Evolutionary conservation across 2,888 invertebrate species (phyloP), one percentile per base, ranked within the genome.

Genomic region (Beris morrisii): DNA sequence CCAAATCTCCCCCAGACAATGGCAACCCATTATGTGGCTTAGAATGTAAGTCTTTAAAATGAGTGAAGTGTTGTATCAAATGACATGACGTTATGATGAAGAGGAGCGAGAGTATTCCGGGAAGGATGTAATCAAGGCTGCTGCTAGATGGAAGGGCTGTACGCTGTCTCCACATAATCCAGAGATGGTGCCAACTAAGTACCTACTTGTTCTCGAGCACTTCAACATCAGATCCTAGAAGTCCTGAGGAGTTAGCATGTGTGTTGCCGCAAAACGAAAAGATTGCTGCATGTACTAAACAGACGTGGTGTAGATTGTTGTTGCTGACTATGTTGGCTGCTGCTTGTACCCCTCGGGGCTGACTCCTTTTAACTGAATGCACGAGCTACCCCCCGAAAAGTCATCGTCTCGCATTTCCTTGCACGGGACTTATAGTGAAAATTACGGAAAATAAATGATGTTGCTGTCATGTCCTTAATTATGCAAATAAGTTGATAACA

Each of bases 371-470:
- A 38, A 32, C 38, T 43, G 15, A 50, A 15, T 22, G 61, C 22
- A 28, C 52, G 11, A 4, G 22, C 22, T 3, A 22, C 22, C 22
- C 22, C 22, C 22, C 22, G 22, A 22, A 22, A 61, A 12, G 59
- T 31, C 31, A n/a, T 44, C 38, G 45, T 53, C 31, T 48, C 15
- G n/a, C 12, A 13, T 48, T 48, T 48, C 15, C 15, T 59, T 66
- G 46, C 54, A 57, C 9, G 38, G 46, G 59, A 58, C 45, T 53
- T 52, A 50, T 28, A 61, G 61, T 61, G 50, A 55, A 69, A 69
- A 66, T 69, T 66, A 69, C 66, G 66, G 66, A 69, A 69, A 54
- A 66, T 69, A 66, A 69, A 69, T 66, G 69, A 69, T 63, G 59
- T 53, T 58, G 61, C 46, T 69, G 69, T 69, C 69, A 66, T 58